Evolutionary conservation across 2,797 vertebrate species (phyloP), one percentile per base, ranked within the genome.

Genomic region (Poecilia velifera): DNA sequence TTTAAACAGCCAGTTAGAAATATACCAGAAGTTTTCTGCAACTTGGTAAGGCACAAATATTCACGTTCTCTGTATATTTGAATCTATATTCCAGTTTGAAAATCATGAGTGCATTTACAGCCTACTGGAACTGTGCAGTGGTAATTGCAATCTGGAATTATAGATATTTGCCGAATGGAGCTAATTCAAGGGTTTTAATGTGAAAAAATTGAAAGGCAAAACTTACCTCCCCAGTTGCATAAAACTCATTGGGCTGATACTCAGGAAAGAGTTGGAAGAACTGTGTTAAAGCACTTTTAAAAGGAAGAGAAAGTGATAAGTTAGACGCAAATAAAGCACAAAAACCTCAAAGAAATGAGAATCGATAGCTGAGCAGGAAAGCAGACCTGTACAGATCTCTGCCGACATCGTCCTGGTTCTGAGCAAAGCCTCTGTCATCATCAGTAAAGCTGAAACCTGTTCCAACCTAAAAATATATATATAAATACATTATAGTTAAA

Each of bases 191-290:
- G 22, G 12, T 45, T 71, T 46, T 28, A 71, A n/a, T 72, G 43
- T 39, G 6, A 18, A 82, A 71, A 72, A 4, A 3, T n/a, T 20
- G 28, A 43, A 59, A 73, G 5, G 13, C 31, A 7, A 64, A 53
- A 74, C 45, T 59, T 76, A 97, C 97, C 96, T 98, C 96, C 78
- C 96, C 96, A 46, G 95, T 96, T 84, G 94, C 95, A 84, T 94
- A 97, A 87, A 97, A 99, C 31, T 96, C 90, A 86, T 97, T 98
- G 82, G 95, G 87, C 90, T 96, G 94, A 92, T 96, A 98, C 71
- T 97, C 96, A 10, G 96, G 95, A 89, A 98, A 98, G 76, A 97
- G 88, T 89, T 96, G 95, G 90, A 96, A 98, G 94, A 98, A 97
- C 88, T 96, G 95, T 34, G 70, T 90, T 74, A 98, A 93, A 5